Evolutionary conservation across 2,113 vertebrate species (phyloP).

Genomic region (Callithrix jacchus): DNA sequence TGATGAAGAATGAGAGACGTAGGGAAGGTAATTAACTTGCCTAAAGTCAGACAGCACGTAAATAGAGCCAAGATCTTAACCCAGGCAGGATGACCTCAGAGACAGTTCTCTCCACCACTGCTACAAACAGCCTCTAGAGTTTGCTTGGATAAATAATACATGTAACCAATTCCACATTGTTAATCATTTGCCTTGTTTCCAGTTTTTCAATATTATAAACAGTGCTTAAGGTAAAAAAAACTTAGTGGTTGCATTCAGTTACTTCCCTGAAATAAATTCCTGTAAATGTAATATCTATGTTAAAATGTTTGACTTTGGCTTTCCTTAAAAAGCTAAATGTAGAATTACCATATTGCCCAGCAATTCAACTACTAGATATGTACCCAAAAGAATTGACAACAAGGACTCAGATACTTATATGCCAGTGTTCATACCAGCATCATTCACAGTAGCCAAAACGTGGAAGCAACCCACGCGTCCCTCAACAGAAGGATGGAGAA

Average conservation of each 20-base stretch:
- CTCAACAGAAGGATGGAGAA: not conserved
- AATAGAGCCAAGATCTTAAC: not conserved
- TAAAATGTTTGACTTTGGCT: not conserved
- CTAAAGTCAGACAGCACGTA: not conserved
- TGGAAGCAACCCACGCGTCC: not conserved
- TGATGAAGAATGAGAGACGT: not conserved
- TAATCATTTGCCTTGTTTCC: constrained; percentile 28
- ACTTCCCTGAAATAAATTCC: constrained; percentile 3
- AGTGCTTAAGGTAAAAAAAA: not conserved
- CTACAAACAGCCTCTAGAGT: not conserved
- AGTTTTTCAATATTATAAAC: constrained; percentile 13
- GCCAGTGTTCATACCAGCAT: not conserved
- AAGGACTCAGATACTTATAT: not conserved
- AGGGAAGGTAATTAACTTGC: not conserved
- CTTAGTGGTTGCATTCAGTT: not conserved
- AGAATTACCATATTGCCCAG: not conserved
- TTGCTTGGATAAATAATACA: constrained; percentile 16
- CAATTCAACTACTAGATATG: not conserved
- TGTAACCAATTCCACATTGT: not conserved
- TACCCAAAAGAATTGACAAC: not conserved
- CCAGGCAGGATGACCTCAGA: not conserved
- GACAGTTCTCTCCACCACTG: not conserved
- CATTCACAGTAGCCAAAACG: not conserved
- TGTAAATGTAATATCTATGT: not conserved
- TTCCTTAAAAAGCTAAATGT: constrained; percentile 31